A percentile compares a stretch with the other conserved stretches of the same genome.
Evolutionary conservation across 2,888 invertebrate species (phyloP).

Genomic region (Liopterus haemorrhoidalis): DNA sequence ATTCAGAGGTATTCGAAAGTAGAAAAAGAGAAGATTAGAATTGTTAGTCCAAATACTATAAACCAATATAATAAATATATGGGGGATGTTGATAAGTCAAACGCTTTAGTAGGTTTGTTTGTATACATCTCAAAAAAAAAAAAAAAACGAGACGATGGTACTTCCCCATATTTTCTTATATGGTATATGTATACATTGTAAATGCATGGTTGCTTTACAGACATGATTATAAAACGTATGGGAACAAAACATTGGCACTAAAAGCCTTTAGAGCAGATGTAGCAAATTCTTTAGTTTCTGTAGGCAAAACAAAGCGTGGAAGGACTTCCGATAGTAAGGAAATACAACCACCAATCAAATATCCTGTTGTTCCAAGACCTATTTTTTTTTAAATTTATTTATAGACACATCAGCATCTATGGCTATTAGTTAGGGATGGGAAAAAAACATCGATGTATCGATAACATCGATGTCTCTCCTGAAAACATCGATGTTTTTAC

Average conservation of each 20-base stretch:
- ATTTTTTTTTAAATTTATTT: no score
- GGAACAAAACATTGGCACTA: not conserved
- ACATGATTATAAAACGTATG: not conserved
- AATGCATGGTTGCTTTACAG: conserved; percentile 11
- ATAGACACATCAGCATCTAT: no score
- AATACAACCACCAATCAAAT: no score
- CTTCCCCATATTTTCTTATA: conserved; percentile 10
- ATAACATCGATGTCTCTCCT: no score
- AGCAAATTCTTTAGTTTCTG: not conserved
- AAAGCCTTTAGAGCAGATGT: conserved; percentile 7
- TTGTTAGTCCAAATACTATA: conserved; percentile 19
- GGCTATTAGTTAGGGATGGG: no score
- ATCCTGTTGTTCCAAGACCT: no score
- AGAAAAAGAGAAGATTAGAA: conserved; percentile 16
- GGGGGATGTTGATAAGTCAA: conserved; percentile 3
- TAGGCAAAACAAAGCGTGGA: conserved; percentile 7
- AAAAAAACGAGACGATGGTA: conserved; percentile 17
- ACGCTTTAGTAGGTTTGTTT: conserved; percentile 15
- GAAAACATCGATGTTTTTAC: no score
- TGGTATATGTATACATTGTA: conserved; percentile 1
- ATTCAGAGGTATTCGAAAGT: conserved; percentile 14
- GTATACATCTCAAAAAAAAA: conserved; percentile 11
- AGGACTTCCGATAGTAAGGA: no score
- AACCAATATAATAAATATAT: conserved; percentile 25
- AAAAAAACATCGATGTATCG: no score